Conservation (phyloP, 2,888 invertebrate genomes). For the Drosophila paucipuncta region DNA sequence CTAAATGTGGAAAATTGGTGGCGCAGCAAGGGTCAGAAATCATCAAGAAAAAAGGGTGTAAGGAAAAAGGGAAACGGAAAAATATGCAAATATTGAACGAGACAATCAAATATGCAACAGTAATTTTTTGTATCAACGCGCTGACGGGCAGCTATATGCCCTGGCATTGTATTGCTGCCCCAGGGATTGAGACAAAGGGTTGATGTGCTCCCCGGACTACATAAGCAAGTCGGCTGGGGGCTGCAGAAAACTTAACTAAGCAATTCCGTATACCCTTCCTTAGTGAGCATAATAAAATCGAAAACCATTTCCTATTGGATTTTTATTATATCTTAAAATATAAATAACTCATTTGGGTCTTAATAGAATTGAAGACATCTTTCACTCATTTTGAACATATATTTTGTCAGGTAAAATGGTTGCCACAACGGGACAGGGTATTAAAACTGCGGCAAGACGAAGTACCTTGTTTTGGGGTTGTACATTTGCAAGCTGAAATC, state of each 20-base stretch:
- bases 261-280: slow-evolving; percentile 1
- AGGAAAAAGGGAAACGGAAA: slow-evolving; percentile 44
- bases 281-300: not conserved
- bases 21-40: slow-evolving; percentile 22
- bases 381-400: not conserved
- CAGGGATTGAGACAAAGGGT: slow-evolving; percentile 49
- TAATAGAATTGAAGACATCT: not conserved
- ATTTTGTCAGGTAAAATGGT: not conserved
- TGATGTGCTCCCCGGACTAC: slow-evolving; percentile 38
- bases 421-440: not conserved
- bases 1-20: slow-evolving; percentile 31
- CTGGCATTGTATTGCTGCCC: slow-evolving; percentile 35
- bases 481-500: slow-evolving; percentile 9
- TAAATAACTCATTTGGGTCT: not conserved
- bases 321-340: too few relatives aligned
- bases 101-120: slow-evolving; percentile 80
- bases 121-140: slow-evolving; percentile 67
- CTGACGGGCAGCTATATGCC: slow-evolving; percentile 18
- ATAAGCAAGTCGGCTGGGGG: slow-evolving; percentile 32
- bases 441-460: not conserved
- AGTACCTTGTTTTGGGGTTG: not conserved
- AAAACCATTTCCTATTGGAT: not conserved
- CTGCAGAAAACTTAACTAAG: not conserved
- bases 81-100: slow-evolving; percentile 78
- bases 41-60: not conserved